These are phyloP conservation scores for Mastomys natalensis DNA, from an alignment of 2,113 vertebrate genomes.

Conservation along the genomic window DNA sequence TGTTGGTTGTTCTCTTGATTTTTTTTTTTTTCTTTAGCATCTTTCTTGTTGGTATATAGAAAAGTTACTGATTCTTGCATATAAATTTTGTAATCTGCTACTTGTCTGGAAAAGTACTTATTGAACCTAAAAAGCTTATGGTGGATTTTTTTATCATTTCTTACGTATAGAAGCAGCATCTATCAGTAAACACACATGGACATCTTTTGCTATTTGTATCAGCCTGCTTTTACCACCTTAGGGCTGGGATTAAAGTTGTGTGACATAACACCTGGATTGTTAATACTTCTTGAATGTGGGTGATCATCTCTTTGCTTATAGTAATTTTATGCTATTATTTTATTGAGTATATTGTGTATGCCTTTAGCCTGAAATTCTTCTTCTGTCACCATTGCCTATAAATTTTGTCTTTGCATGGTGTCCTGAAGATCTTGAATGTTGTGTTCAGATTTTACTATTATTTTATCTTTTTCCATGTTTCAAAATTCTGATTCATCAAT, in stretches of 20 bases:
- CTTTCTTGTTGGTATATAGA: not conserved
- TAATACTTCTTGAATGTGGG: not conserved
- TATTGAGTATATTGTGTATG: not conserved
- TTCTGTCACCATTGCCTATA: not conserved
- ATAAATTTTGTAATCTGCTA: not conserved
- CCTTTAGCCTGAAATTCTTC: not conserved
- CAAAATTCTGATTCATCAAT: not conserved
- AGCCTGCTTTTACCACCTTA: not conserved
- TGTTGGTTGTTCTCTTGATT: not conserved
- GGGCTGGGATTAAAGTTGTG: not conserved
- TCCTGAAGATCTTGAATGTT: not conserved
- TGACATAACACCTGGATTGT: not conserved
- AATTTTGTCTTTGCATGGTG: not conserved
- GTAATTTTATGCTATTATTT: not conserved
- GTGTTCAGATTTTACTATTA: not conserved
- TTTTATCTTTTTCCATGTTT: not conserved
- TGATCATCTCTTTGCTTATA: not conserved
- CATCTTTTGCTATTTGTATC: not conserved
- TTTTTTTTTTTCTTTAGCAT: not conserved
- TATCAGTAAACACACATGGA: not conserved
- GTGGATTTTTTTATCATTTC: not conserved
- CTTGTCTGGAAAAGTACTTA: not conserved
- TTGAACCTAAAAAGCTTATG: not conserved
- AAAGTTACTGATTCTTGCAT: not conserved
- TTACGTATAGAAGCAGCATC: not conserved